Evolutionary conservation across 2,888 invertebrate genomes (phyloP), one percentile per base, ranked within the genome.

Genomic region (Scelioninae gen. 1): DNA sequence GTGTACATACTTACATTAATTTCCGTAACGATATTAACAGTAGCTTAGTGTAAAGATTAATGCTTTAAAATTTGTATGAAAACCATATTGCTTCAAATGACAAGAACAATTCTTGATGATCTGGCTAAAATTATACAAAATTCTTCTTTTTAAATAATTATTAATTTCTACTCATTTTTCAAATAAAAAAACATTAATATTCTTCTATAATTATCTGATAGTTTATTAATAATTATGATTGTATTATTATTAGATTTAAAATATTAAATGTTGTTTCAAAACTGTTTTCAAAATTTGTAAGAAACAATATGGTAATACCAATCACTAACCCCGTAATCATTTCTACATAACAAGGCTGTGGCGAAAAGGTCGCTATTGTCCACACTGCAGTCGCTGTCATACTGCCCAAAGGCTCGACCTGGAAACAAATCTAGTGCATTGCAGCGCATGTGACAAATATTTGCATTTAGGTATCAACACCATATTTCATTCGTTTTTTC

Each of bases 311-410:
- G 85, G 86, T 86, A 55, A 60, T 49, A 78, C 55, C 58, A 83
- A 79, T 86, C 72, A 89, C 89, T 91, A 90, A 89, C 90, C 86
- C 85, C 86, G 81, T 89, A 75, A 89, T 88, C 85, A 63, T 88
- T 89, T 88, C 86, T 86, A 85, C 83, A 71, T 85, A 87, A 88
- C 84, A 92, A 95, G 95, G 93, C 94, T 95, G 92, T 95, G 95
- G 94, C 94, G 95, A 93, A 95, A 95, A 93, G 95, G 95, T 93
- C 95, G 95, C 93, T 95, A 94, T 94, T 95, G 95, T 93, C 95
- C 95, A 90, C 94, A 94, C 92, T 95, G 95, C 94, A 94, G 94
- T 91, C 94, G 95, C 93, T 95, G 95, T 93, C 95, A 95, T 94
- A 94, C 94, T 93, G 94, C 94, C 90, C 94, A 94, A 92, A 94